These are phyloP conservation scores for Molossus alvarezi DNA, from an alignment of 2,797 vertebrate genomes.

Conservation along the genomic window DNA sequence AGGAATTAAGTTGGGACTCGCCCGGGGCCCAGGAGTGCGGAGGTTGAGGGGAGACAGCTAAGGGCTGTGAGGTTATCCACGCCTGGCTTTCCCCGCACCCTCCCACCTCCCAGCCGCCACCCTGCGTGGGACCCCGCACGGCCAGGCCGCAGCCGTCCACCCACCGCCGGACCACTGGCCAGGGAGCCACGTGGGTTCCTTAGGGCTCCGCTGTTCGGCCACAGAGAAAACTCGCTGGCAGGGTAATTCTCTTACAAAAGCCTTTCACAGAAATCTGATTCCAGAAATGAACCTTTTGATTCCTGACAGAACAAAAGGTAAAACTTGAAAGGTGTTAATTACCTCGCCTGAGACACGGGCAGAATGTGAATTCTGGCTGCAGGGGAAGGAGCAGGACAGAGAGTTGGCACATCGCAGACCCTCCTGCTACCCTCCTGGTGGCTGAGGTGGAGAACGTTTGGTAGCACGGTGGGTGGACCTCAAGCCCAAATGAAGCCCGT, in stretches of 20 bases:
- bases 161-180: not conserved
- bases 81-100: accelerated
- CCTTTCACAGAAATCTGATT: conserved; percentile 27
- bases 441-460: not conserved
- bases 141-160: not conserved
- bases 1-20: not conserved
- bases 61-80: not conserved
- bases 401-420: not conserved
- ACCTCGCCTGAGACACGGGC: conserved; percentile 39
- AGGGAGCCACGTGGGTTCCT: not conserved
- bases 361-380: conserved; percentile 46
- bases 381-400: not conserved
- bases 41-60: not conserved
- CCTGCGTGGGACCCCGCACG: not conserved
- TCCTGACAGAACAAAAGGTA: conserved; percentile 80
- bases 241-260: conserved; percentile 60
- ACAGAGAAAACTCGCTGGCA: conserved; percentile 65
- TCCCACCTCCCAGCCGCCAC: too few species aligned
- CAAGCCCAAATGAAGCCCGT: not conserved
- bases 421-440: not conserved
- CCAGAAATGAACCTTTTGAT: conserved; percentile 82
- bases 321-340: conserved; percentile 84
- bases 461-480: not conserved
- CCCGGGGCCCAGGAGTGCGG: not conserved
- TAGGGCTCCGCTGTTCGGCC: conserved; percentile 5